Evolutionary conservation across 2,797 vertebrate species (phyloP).

Genomic region (Cryptoblepharus egeriae): DNA sequence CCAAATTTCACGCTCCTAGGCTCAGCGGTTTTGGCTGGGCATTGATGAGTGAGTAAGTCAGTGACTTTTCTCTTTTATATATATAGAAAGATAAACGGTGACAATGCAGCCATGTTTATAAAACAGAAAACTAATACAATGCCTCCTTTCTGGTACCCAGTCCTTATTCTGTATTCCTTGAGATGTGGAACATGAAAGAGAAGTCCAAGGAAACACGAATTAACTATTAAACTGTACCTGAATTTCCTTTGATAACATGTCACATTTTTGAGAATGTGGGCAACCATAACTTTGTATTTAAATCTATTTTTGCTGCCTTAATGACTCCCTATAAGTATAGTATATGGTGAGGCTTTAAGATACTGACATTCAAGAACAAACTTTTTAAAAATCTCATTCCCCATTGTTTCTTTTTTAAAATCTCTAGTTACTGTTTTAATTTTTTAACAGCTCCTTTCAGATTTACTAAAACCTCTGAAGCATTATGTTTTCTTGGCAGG

Average conservation of each 20-base stretch:
- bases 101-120: neutral
- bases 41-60: no score
- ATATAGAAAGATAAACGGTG: no score
- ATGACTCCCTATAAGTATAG: neutral
- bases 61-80: no score
- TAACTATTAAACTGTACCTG: no score
- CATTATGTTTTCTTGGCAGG: slow-evolving; percentile 49
- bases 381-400: neutral
- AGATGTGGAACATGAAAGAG: neutral
- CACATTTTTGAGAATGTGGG: neutral
- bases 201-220: neutral
- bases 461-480: slow-evolving; percentile 47
- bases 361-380: neutral
- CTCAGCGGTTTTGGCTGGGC: no score
- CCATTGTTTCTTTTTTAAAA: slow-evolving; percentile 4
- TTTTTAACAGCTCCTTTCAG: slow-evolving; percentile 52
- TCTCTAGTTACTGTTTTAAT: slow-evolving; percentile 49
- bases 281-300: neutral
- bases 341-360: neutral
- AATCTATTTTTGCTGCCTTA: neutral
- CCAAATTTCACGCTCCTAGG: no score
- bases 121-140: neutral
- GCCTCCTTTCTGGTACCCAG: neutral
- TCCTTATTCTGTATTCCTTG: neutral
- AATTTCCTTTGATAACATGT: neutral